Percentiles rank a stretch among this genome's conserved stretches.
phyloP scores from a whole-genome alignment of 2,113 vertebrate species.

The Mormoops blainvillei region DNA sequence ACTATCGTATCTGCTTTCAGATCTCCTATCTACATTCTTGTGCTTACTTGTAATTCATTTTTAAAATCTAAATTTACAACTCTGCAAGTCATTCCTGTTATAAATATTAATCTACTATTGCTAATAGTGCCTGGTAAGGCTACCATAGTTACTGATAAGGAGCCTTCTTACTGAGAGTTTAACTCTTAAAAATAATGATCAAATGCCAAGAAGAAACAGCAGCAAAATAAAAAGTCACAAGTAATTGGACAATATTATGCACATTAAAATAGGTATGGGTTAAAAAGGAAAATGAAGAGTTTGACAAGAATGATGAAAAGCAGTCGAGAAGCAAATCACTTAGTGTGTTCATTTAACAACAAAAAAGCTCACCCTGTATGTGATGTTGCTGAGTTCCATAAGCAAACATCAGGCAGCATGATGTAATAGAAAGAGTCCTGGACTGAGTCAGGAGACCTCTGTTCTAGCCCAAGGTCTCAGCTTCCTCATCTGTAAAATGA shows the following conservation, averaged over 20 bases:
- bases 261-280: neutral
- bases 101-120: neutral
- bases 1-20: neutral
- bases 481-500: conserved; percentile 55
- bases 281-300: neutral
- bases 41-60: conserved; percentile 4
- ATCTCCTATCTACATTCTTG: neutral
- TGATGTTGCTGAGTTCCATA: conserved; percentile 27
- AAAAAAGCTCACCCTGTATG: conserved; percentile 3
- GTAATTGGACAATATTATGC: neutral
- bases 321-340: neutral
- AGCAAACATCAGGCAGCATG: conserved; percentile 32
- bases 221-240: neutral
- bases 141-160: neutral
- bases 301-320: neutral
- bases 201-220: neutral
- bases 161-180: neutral
- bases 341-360: neutral
- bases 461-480: conserved; percentile 22
- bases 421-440: neutral
- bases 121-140: neutral
- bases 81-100: neutral
- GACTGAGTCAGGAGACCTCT: conserved; percentile 32
- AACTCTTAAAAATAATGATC: neutral
- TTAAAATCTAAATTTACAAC: neutral